A percentile compares a stretch with the other conserved stretches of the same genome.
phyloP scores from a whole-genome alignment of 2,113 vertebrate genomes.

The Camelus bactrianus region DNA sequence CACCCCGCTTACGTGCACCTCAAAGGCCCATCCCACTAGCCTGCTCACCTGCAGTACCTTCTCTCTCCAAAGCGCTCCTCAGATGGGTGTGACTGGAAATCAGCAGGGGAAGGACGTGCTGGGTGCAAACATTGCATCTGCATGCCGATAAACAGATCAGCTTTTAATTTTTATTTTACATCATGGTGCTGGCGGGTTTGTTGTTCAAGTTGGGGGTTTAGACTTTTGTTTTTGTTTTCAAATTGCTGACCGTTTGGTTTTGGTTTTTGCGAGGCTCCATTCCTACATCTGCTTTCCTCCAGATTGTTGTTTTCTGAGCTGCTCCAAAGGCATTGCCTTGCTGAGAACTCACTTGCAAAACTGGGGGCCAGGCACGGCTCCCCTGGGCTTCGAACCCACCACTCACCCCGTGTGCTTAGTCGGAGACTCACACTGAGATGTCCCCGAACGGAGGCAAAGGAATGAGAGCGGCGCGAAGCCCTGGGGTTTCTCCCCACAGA shows the following conservation, averaged over 20 bases:
- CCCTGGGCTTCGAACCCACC: not conserved
- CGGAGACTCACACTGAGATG: not conserved
- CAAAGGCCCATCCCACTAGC: not conserved
- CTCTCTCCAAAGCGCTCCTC: constrained; percentile 21
- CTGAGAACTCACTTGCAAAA: not conserved
- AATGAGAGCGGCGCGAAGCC: not conserved
- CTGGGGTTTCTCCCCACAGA: constrained; percentile 7
- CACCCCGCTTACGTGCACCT: not conserved
- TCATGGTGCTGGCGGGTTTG: not conserved
- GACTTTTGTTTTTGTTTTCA: not conserved
- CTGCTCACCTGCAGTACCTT: not conserved
- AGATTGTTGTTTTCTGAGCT: not conserved
- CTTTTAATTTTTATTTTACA: not conserved
- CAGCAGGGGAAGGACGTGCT: not conserved
- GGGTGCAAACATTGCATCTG: not conserved
- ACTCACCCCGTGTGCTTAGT: not conserved
- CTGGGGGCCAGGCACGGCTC: not conserved
- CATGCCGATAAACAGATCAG: not conserved
- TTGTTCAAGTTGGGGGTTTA: not conserved
- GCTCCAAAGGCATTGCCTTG: not conserved
- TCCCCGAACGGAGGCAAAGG: not conserved
- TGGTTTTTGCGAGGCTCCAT: not conserved
- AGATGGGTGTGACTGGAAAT: constrained; percentile 1
- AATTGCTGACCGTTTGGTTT: not conserved
- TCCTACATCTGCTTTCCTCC: not conserved